phyloP scores from a whole-genome alignment of 2,113 vertebrate species.

The Labeo catla region DNA sequence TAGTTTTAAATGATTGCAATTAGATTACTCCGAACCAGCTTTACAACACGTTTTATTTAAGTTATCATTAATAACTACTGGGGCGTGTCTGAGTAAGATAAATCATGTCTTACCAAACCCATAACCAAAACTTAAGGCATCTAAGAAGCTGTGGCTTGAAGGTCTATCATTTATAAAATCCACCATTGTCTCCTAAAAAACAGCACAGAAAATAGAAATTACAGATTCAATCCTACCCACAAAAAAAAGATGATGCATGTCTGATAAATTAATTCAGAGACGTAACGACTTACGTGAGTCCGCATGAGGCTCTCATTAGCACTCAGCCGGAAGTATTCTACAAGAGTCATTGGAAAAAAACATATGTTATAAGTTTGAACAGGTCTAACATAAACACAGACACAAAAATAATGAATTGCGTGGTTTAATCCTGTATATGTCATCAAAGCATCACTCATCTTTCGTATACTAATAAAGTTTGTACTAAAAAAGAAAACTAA shows the following conservation, averaged over 20 bases:
- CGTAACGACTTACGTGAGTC: constrained; percentile 54
- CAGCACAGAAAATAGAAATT: background rate
- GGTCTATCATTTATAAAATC: constrained; percentile 56
- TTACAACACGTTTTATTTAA: background rate
- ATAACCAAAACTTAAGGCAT: constrained; percentile 45
- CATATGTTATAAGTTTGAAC: background rate
- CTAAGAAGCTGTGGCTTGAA: background rate
- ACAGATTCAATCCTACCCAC: background rate
- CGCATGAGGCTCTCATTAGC: constrained; percentile 57
- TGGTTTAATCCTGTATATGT: too few species aligned
- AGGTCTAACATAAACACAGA: background rate
- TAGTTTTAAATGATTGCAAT: background rate
- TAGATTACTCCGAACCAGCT: too few species aligned
- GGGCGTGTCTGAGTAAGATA: background rate
- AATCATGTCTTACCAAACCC: constrained; percentile 44
- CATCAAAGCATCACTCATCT: background rate
- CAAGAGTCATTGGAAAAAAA: background rate
- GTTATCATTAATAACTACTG: background rate
- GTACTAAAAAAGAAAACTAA: background rate
- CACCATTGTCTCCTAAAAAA: constrained; percentile 63
- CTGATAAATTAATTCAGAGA: background rate
- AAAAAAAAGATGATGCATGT: background rate
- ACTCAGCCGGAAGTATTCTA: constrained; percentile 46
- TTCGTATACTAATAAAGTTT: background rate
- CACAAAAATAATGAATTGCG: background rate